Conservation (phyloP, 1,140 invertebrate species). For the Drosophila paulistorum region DNA sequence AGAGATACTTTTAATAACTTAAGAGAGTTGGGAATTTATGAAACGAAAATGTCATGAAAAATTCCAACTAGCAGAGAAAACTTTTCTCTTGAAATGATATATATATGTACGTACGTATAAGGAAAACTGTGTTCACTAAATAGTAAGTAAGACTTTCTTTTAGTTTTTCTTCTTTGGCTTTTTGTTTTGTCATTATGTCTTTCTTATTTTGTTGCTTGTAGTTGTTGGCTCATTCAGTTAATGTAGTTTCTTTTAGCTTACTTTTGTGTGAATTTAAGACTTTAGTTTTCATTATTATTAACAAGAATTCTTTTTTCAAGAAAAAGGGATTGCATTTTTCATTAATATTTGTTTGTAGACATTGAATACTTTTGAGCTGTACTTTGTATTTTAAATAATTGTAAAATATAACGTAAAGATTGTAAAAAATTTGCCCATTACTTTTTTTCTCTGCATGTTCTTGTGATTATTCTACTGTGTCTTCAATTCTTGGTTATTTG, state of each 20-base stretch:
- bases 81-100: neutral
- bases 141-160: neutral
- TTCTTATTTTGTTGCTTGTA: neutral
- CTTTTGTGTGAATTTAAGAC: neutral
- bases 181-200: neutral
- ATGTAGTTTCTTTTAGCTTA: neutral
- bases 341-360: no score
- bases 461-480: no score
- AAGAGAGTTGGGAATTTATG: constrained; percentile 12
- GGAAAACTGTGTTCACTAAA: neutral
- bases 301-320: no score
- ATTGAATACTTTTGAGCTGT: no score
- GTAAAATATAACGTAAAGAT: no score
- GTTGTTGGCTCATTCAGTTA: neutral
- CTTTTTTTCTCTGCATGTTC: no score
- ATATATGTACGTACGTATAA: neutral
- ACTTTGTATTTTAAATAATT: no score
- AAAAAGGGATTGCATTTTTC: no score
- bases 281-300: no score
- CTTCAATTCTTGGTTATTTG: no score
- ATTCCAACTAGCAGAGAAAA: constrained; percentile 3
- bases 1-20: constrained; percentile 12
- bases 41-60: constrained; percentile 12
- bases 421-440: no score
- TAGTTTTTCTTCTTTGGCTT: neutral